Conservation (phyloP, 2,797 vertebrate species). For the Eidolon dupreanum region DNA sequence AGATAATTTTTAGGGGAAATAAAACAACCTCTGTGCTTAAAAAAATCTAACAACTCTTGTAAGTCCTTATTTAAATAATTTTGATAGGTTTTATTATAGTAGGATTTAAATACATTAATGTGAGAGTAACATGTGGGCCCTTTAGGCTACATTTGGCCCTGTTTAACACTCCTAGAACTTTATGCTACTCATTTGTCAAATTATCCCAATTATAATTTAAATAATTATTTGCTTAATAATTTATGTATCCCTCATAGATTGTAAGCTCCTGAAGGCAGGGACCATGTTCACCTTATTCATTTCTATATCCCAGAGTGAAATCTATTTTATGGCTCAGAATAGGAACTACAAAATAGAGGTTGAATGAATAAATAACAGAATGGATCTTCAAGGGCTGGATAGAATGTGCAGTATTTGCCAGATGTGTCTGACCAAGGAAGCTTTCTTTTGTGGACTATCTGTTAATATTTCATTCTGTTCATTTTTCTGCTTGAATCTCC, state of each 20-base stretch:
- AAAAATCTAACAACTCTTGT: background rate
- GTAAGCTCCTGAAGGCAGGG: background rate
- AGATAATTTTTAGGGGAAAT: background rate
- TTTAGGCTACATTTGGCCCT: background rate
- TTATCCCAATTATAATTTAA: background rate
- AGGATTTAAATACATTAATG: background rate
- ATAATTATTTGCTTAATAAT: slow-evolving; percentile 20
- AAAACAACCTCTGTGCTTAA: background rate
- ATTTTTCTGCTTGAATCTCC: background rate
- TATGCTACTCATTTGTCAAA: background rate
- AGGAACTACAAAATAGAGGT: background rate
- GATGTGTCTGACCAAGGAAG: background rate
- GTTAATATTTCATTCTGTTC: background rate
- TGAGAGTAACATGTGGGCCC: background rate
- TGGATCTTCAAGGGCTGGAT: background rate
- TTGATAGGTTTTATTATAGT: background rate
- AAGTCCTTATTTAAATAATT: background rate
- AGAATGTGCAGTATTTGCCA: background rate
- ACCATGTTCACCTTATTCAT: background rate
- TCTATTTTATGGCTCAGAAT: background rate
- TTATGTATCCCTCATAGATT: background rate
- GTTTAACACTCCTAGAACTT: background rate
- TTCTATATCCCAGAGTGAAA: background rate
- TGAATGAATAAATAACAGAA: slow-evolving; percentile 20
- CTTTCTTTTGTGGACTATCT: background rate